Percentiles rank a stretch among this genome's conserved stretches.
Evolutionary conservation across 2,888 invertebrate species (phyloP).

Genomic region (Chydorus sphaericus): DNA sequence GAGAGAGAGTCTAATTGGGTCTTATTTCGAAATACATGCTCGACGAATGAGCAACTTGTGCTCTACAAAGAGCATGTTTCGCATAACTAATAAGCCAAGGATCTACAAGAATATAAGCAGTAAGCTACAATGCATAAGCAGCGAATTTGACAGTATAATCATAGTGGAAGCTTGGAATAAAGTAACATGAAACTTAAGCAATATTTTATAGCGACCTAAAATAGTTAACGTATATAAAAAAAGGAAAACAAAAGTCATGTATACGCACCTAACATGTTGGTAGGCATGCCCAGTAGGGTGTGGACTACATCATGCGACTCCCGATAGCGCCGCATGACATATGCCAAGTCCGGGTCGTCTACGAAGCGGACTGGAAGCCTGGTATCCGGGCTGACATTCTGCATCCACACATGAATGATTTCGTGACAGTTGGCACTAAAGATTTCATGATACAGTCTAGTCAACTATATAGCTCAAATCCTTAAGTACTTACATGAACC

Average conservation of each 20-base stretch:
- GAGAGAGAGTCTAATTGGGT: too few species aligned
- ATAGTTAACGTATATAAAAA: not conserved
- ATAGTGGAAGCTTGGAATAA: not conserved
- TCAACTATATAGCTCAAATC: not conserved
- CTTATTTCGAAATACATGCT: too few species aligned
- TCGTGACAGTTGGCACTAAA: not conserved
- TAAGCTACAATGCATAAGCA: too few species aligned
- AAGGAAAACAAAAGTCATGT: not conserved
- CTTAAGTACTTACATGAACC: not conserved
- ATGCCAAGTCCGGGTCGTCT: constrained; percentile 74
- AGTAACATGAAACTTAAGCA: constrained; percentile 8
- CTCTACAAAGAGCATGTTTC: too few species aligned
- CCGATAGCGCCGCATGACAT: constrained; percentile 92
- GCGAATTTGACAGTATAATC: not conserved
- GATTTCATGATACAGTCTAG: not conserved
- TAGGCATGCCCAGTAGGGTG: constrained; percentile 79
- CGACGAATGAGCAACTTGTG: too few species aligned
- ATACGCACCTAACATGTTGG: constrained; percentile 77
- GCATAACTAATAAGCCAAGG: too few species aligned
- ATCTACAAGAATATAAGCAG: too few species aligned
- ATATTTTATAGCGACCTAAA: too few species aligned
- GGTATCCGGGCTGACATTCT: constrained; percentile 85
- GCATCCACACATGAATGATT: constrained; percentile 15
- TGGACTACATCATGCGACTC: constrained; percentile 94
- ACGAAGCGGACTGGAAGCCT: constrained; percentile 80